Evolutionary conservation across 2,113 vertebrate species (phyloP).

Genomic region (Antechinus flavipes): DNA sequence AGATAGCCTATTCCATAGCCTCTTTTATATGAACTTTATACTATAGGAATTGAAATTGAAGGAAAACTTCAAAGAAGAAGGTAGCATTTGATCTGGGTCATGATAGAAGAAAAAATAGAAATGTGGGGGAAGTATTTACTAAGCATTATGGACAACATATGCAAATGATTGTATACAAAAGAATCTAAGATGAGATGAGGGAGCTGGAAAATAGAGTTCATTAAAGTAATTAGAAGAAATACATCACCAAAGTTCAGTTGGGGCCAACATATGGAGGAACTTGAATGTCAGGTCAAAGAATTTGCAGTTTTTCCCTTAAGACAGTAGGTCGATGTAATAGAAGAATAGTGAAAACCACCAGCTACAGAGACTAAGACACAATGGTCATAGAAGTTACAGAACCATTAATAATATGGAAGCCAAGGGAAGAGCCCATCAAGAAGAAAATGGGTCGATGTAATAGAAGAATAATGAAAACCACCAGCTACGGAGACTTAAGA

Average conservation of each 20-base stretch:
- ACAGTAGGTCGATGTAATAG: background rate
- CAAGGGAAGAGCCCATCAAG: too few species aligned
- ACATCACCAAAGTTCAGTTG: background rate
- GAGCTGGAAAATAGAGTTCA: background rate
- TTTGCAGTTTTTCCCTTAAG: background rate
- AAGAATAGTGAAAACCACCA: background rate
- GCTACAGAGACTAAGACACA: background rate
- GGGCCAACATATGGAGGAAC: background rate
- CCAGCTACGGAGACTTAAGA: too few species aligned
- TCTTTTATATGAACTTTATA: too few species aligned
- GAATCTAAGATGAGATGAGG: background rate
- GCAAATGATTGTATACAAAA: background rate
- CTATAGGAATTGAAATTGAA: too few species aligned
- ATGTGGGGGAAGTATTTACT: too few species aligned
- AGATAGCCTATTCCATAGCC: too few species aligned
- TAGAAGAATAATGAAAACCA: too few species aligned
- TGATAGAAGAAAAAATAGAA: too few species aligned
- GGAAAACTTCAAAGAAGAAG: too few species aligned
- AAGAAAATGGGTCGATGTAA: too few species aligned
- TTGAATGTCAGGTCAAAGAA: background rate
- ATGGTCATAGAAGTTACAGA: background rate
- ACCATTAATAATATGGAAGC: background rate
- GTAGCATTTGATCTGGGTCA: too few species aligned
- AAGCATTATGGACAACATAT: too few species aligned
- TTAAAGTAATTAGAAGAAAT: background rate